Percentiles rank a stretch among this genome's conserved stretches.
Conservation (phyloP, 2,113 vertebrate species). For the Polyodon spathula region DNA sequence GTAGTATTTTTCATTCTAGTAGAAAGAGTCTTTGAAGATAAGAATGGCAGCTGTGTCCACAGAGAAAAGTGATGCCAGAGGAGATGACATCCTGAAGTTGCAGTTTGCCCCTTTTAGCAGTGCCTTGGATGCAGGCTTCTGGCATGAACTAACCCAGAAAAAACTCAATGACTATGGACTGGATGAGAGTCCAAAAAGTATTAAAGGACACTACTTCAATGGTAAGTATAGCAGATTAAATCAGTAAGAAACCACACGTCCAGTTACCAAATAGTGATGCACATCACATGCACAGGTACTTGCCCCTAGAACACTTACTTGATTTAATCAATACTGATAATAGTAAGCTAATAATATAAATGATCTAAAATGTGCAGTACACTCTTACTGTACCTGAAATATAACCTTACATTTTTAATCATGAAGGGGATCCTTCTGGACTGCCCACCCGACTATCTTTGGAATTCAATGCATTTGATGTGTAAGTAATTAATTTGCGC, state of each 20-base stretch:
- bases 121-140: conserved; percentile 90
- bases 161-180: conserved; percentile 87
- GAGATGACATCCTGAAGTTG: conserved; percentile 48
- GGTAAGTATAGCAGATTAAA: conserved; percentile 70
- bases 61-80: conserved; percentile 14
- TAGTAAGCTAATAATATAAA: too few species aligned
- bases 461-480: conserved; percentile 94
- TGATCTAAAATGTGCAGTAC: too few species aligned
- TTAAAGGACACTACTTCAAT: conserved; percentile 90
- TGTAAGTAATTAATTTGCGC: too few species aligned
- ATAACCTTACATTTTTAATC: conserved; percentile 24
- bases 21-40: conserved; percentile 6
- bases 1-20: too few species aligned
- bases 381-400: too few species aligned
- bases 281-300: too few species aligned
- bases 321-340: too few species aligned
- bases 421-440: conserved; percentile 79
- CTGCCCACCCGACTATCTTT: conserved; percentile 85
- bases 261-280: too few species aligned
- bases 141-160: conserved; percentile 90
- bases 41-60: conserved; percentile 49
- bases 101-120: conserved; percentile 92
- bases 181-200: conserved; percentile 78
- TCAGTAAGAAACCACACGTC: too few species aligned
- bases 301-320: too few species aligned